These are phyloP conservation scores for Argynnis bischoffii DNA, from an alignment of 2,888 invertebrate genomes.

Conservation along the genomic window DNA sequence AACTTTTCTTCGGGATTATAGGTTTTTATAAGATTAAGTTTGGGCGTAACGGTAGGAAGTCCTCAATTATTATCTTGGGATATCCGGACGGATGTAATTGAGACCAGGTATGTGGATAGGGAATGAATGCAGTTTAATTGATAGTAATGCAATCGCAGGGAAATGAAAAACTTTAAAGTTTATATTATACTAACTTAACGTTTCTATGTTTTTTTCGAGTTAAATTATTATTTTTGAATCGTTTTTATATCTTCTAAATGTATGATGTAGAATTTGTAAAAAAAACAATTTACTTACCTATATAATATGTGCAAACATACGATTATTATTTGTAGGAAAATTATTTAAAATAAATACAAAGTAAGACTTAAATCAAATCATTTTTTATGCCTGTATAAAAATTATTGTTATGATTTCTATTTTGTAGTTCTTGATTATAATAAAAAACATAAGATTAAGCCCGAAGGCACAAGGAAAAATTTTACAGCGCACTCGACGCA, in stretches of 20 bases:
- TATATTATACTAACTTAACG: not conserved
- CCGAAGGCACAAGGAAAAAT: slow-evolving; percentile 60
- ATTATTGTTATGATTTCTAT: slow-evolving; percentile 39
- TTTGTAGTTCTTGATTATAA: slow-evolving; percentile 36
- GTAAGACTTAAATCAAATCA: too few relatives aligned
- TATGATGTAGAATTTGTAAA: too few relatives aligned
- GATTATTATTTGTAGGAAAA: too few relatives aligned
- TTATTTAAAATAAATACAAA: too few relatives aligned
- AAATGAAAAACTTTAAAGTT: slow-evolving; percentile 1
- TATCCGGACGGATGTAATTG: slow-evolving; percentile 69
- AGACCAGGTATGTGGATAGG: slow-evolving; percentile 59
- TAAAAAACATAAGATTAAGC: slow-evolving; percentile 38
- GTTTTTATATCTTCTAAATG: too few relatives aligned
- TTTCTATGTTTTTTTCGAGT: too few relatives aligned
- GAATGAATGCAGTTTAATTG: slow-evolving; percentile 28
- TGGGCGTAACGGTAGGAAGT: slow-evolving; percentile 72
- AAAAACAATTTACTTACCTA: too few relatives aligned
- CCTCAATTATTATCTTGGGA: slow-evolving; percentile 70
- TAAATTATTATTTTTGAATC: too few relatives aligned
- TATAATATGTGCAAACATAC: too few relatives aligned
- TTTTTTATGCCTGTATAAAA: slow-evolving; percentile 4
- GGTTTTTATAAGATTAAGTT: slow-evolving; percentile 57
- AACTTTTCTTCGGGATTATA: slow-evolving; percentile 63
- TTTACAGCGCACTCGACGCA: slow-evolving; percentile 52
- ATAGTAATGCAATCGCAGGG: slow-evolving; percentile 27